Percentiles rank a stretch among this genome's conserved stretches.
phyloP scores from a whole-genome alignment of 2,888 invertebrate genomes.

The Alcis repandata region DNA sequence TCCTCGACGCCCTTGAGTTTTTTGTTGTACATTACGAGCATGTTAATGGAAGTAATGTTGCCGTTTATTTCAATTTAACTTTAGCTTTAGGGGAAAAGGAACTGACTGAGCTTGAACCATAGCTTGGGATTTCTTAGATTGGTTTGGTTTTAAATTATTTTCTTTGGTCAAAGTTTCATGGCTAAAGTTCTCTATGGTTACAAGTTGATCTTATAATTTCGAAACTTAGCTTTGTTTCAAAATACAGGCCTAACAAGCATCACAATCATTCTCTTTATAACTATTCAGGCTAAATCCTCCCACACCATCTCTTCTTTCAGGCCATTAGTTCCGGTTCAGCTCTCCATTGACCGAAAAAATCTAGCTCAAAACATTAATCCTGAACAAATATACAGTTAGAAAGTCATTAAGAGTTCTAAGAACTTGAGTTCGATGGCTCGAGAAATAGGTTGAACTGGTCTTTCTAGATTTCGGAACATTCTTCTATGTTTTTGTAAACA shows the following conservation, averaged over 20 bases:
- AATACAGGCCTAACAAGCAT: neutral
- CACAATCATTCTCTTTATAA: neutral
- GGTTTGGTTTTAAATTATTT: too few species aligned
- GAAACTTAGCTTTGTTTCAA: neutral
- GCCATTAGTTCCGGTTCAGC: conserved; percentile 11
- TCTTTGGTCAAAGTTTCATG: too few species aligned
- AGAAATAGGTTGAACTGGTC: conserved; percentile 19
- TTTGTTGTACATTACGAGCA: conserved; percentile 3
- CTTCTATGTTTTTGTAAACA: conserved; percentile 16
- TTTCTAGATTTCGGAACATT: conserved; percentile 13
- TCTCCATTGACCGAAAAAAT: neutral
- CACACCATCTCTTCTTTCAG: conserved; percentile 1
- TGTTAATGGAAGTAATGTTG: neutral
- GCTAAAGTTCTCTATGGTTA: too few species aligned
- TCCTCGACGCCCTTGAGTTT: conserved; percentile 10
- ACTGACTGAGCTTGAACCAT: too few species aligned
- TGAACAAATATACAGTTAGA: conserved; percentile 27
- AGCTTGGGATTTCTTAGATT: too few species aligned
- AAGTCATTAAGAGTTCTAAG: conserved; percentile 12
- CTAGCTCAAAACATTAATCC: conserved; percentile 13
- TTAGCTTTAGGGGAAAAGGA: neutral
- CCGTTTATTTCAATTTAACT: neutral
- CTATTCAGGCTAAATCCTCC: neutral
- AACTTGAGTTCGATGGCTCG: conserved; percentile 20
- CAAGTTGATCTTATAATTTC: too few species aligned